Base-by-base conservation (phyloP, 2,113 vertebrate species). In the Vulpes lagopus region DNA sequence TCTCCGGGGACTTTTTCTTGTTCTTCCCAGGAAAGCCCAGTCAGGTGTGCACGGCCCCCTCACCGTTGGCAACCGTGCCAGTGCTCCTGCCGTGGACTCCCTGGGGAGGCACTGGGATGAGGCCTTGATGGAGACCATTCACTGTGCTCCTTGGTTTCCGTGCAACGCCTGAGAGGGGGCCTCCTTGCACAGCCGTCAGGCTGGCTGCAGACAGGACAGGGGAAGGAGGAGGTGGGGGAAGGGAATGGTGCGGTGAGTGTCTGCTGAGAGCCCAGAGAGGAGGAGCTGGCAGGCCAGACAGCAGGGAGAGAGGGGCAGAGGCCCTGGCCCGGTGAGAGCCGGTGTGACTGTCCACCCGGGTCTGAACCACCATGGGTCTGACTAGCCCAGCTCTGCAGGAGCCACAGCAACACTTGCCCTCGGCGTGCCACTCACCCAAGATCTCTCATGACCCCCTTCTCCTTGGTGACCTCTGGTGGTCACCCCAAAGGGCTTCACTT, bases 181-280 rank as follows among this genome's bases (percentile, higher is more conserved):
- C 25, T 12, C 62, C 23, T 32, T 69, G 12, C 2, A 0, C 35
- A 7, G 6, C 0, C 0, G 1, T 32, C 32, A 11, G 23, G 16
- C 65, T 76, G 64, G 32, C 30, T 51, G 17, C 49, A 1, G 30
- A 43, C 6, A 19, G 11, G 30, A 43, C 6, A 19, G 11, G 69
- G 43, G 15, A 85, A 27, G 25, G 30, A 30, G 8, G 51, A 19
- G 0, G 1, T 38, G n/a, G 65, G 57, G 17, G 71, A 12, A 38
- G 19, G 16, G 25, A 3, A 1, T 8, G 25, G 10, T 19, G 12
- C 16, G 20, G 5, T 0, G 15, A 79, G 23, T 32, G 67, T 25
- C 30, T 27, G 43, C 4, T 0, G 49, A 67, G 35, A 57, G 4
- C n/a, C 65, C 38, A 20, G 53, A n/a, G 30, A 10, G 49, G 16